Percentiles rank a stretch among this genome's conserved stretches.
These are phyloP conservation scores for Torymus aiolomorphi DNA, from an alignment of 2,888 invertebrate species.

Conservation along the genomic window DNA sequence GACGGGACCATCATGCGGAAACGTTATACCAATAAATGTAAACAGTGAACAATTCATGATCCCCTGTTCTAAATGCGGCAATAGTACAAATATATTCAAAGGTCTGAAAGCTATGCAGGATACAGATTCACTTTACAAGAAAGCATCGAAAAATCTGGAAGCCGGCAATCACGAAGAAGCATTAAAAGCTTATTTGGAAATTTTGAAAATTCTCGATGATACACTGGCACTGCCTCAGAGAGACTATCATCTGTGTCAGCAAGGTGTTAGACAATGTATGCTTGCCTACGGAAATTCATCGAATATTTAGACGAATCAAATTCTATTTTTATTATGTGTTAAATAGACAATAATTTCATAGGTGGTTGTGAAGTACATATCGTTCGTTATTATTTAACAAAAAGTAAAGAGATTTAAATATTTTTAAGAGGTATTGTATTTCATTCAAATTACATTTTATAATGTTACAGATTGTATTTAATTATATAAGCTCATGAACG, in stretches of 20 bases:
- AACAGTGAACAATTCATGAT: constrained; percentile 84
- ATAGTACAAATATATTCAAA: constrained; percentile 84
- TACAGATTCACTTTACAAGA: constrained; percentile 82
- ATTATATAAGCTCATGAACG: constrained; percentile 52
- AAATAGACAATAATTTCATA: too few relatives aligned
- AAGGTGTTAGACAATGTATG: constrained; percentile 83
- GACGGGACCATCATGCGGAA: constrained; percentile 80
- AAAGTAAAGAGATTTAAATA: constrained; percentile 1
- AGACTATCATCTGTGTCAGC: constrained; percentile 86
- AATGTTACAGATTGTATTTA: constrained; percentile 47
- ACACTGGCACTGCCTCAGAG: constrained; percentile 84
- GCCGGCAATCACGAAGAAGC: constrained; percentile 81
- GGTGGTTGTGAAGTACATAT: too few relatives aligned
- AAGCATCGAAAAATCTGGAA: constrained; percentile 80
- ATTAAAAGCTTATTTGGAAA: constrained; percentile 80
- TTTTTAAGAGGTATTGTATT: constrained; percentile 50
- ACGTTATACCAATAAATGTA: constrained; percentile 80
- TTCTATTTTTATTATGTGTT: too few relatives aligned
- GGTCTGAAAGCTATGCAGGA: constrained; percentile 87
- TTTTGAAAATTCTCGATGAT: constrained; percentile 82
- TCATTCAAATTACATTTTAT: constrained; percentile 47
- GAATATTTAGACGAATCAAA: neutral
- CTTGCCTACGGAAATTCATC: constrained; percentile 80
- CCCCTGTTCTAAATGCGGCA: constrained; percentile 82
- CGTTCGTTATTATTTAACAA: neutral